These are phyloP conservation scores for Chalcosyrphus nemorum DNA, from an alignment of 2,888 invertebrate species.

Conservation along the genomic window DNA sequence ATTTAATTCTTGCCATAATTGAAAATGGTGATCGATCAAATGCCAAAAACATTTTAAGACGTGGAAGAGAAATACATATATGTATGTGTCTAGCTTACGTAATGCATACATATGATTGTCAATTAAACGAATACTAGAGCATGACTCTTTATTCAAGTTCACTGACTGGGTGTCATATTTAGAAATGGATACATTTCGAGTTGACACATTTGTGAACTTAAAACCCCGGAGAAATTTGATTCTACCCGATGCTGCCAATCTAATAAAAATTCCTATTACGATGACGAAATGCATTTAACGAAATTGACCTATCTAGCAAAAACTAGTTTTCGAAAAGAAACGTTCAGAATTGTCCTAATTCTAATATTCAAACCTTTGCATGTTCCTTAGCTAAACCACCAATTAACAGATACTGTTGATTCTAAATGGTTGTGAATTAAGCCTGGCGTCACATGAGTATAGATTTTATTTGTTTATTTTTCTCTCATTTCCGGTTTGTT, in stretches of 20 bases:
- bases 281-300: background rate
- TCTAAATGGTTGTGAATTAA: background rate
- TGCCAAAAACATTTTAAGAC: background rate
- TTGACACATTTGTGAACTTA: constrained; percentile 1
- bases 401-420: constrained; percentile 24
- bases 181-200: background rate
- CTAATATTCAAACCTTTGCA: background rate
- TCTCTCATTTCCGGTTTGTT: constrained; percentile 9
- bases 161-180: constrained; percentile 28
- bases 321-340: background rate
- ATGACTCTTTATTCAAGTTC: constrained; percentile 41
- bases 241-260: background rate
- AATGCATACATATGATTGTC: constrained; percentile 14
- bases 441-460: background rate
- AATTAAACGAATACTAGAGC: background rate
- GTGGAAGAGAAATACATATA: background rate
- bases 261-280: background rate
- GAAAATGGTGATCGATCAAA: constrained; percentile 35
- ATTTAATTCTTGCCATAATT: constrained; percentile 9
- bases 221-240: constrained; percentile 27
- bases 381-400: background rate
- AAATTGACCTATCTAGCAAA: background rate
- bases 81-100: constrained; percentile 3
- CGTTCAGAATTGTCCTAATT: background rate
- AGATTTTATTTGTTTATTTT: constrained; percentile 14